Base-by-base conservation (phyloP, 2,797 vertebrate genomes). In the Diglossa cyanea region DNA sequence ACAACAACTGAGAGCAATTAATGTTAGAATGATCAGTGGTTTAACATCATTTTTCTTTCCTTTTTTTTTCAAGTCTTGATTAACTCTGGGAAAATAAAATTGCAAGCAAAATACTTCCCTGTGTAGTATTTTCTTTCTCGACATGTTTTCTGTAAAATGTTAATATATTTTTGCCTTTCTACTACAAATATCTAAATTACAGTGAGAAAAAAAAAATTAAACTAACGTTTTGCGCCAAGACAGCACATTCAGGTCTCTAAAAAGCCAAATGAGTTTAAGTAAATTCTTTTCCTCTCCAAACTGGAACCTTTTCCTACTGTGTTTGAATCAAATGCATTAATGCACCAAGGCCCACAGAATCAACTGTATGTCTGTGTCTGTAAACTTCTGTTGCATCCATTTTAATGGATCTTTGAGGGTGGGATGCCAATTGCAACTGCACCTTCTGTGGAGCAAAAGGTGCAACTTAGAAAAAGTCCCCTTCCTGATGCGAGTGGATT, bases 291-390 rank as follows among this genome's bases (percentile, higher is more conserved):
- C 47, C 54, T 95, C 88, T 96, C 74, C 67, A 24, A 94, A 93
- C 80, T 76, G 74, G 96, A 95, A 89, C 61, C 15, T 75, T 44
- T 94, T 86, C 93, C 90, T 94, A 90, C 92, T 93, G 88, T 31
- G 88, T 92, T 91, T 94, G 90, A 96, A 97, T 94, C 94, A 96
- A 97, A 96, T 33, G 77, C 82, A 74, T 92, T 93, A 96, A 96
- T 3, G 55, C 88, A 90, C 71, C 57, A 65, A 96, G 79, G 62
- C 77, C 90, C 94, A 71, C 20, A 70, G 68, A 89, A 85, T 25
- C 58, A 61, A 60, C 47, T 55, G 12, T 25, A 25, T 73, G 23
- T n/a, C 67, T 78, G 74, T 51, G 53, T 31, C 70, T 91, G 51
- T 35, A 79, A 95, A 68, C 72, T 89, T 94, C 84, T 94, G 77